Conservation (phyloP, 2,888 invertebrate species). For the Hermaeophaga mercurialis region DNA sequence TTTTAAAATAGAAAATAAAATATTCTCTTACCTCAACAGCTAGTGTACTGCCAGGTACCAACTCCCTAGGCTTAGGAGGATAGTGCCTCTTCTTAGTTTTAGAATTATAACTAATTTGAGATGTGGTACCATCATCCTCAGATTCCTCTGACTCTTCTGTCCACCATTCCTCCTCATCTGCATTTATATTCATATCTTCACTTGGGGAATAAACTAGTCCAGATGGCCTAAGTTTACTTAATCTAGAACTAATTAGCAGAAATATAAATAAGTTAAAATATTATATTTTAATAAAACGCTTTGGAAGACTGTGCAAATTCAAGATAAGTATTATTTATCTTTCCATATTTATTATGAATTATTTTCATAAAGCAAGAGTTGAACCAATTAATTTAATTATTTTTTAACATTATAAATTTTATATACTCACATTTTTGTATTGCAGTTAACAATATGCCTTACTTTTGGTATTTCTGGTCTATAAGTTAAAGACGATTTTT, state of each 20-base stretch:
- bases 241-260: constrained; percentile 34
- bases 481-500: constrained; percentile 59
- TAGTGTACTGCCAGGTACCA: constrained; percentile 51
- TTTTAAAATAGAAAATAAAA: background rate
- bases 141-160: constrained; percentile 54
- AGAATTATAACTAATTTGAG: constrained; percentile 45
- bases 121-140: constrained; percentile 48
- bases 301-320: too few relatives aligned
- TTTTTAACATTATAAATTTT: background rate
- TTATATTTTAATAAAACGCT: too few relatives aligned
- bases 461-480: constrained; percentile 51
- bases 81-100: constrained; percentile 48
- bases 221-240: constrained; percentile 41
- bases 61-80: constrained; percentile 53
- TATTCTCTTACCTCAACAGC: constrained; percentile 50
- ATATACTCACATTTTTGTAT: constrained; percentile 42
- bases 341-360: too few relatives aligned
- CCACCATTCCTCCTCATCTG: constrained; percentile 55
- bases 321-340: too few relatives aligned
- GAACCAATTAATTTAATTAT: too few relatives aligned
- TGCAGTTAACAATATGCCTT: constrained; percentile 46
- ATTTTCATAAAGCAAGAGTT: too few relatives aligned
- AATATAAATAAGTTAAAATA: too few relatives aligned
- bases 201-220: constrained; percentile 33
- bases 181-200: constrained; percentile 23